Evolutionary conservation across 1,140 invertebrate genomes (phyloP).

Genomic region (Mamestra configurata): DNA sequence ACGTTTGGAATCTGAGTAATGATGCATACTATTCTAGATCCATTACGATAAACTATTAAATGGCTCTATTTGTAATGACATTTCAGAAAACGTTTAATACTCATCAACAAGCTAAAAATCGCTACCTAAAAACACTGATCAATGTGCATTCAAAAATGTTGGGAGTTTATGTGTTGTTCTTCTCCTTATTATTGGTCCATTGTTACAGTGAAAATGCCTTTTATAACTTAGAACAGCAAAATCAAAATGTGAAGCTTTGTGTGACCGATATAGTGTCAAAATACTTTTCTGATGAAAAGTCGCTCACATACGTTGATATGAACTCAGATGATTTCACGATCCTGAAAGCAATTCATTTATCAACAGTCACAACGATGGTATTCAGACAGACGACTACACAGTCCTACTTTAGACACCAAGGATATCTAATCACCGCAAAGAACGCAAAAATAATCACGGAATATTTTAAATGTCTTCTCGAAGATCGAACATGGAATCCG

Average conservation of each 20-base stretch:
- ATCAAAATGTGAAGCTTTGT: constrained; percentile 2
- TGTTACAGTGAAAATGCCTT: neutral
- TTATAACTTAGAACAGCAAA: too few species aligned
- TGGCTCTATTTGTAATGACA: too few species aligned
- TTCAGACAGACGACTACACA: neutral
- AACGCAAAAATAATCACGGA: neutral
- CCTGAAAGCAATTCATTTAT: constrained; percentile 43
- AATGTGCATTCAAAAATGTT: neutral
- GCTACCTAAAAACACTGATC: neutral
- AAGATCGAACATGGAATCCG: constrained; percentile 59
- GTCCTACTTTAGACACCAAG: neutral
- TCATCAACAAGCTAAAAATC: too few species aligned
- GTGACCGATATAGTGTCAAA: constrained; percentile 42
- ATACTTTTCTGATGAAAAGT: constrained; percentile 46
- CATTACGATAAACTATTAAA: too few species aligned
- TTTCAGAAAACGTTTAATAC: too few species aligned
- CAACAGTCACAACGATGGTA: neutral
- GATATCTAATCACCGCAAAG: constrained; percentile 34
- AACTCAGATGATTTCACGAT: constrained; percentile 43
- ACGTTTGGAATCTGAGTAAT: too few species aligned
- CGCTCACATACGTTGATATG: constrained; percentile 52
- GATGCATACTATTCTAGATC: too few species aligned
- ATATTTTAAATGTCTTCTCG: neutral
- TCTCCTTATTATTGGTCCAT: neutral
- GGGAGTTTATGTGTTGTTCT: neutral